A percentile compares a stretch with the other conserved stretches of the same genome.
Conservation (phyloP, 2,113 vertebrate genomes). For the Cinclus cinclus region DNA sequence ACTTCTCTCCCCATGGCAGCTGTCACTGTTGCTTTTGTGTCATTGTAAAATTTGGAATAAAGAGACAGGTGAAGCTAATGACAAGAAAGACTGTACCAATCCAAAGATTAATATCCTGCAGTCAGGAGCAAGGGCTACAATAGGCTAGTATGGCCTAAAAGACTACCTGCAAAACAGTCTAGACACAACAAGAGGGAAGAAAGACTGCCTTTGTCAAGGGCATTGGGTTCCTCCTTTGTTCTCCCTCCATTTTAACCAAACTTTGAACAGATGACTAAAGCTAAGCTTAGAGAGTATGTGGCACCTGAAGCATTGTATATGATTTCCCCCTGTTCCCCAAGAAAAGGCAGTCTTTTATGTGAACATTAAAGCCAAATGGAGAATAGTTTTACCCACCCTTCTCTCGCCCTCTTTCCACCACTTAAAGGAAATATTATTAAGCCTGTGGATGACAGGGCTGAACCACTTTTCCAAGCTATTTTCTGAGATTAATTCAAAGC, state of each 20-base stretch:
- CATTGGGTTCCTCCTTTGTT: background rate
- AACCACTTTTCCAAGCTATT: background rate
- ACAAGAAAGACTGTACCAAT: background rate
- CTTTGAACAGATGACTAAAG: background rate
- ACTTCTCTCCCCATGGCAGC: background rate
- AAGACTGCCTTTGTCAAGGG: background rate
- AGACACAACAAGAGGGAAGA: background rate
- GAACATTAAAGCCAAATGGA: background rate
- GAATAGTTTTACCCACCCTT: background rate
- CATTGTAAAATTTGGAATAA: background rate
- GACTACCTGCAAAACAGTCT: background rate
- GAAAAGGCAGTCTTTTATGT: background rate
- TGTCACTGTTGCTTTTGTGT: background rate
- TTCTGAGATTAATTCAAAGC: background rate
- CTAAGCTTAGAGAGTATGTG: background rate
- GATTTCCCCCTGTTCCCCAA: background rate
- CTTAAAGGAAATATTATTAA: background rate
- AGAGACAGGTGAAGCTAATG: background rate
- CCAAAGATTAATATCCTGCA: background rate
- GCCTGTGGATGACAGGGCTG: background rate
- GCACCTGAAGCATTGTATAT: background rate
- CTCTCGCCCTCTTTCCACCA: background rate
- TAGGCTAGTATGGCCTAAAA: background rate
- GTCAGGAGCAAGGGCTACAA: background rate
- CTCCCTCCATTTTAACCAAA: fast-evolving